These are phyloP conservation scores for Euplexia lucipara DNA, from an alignment of 2,888 invertebrate genomes.

Conservation along the genomic window DNA sequence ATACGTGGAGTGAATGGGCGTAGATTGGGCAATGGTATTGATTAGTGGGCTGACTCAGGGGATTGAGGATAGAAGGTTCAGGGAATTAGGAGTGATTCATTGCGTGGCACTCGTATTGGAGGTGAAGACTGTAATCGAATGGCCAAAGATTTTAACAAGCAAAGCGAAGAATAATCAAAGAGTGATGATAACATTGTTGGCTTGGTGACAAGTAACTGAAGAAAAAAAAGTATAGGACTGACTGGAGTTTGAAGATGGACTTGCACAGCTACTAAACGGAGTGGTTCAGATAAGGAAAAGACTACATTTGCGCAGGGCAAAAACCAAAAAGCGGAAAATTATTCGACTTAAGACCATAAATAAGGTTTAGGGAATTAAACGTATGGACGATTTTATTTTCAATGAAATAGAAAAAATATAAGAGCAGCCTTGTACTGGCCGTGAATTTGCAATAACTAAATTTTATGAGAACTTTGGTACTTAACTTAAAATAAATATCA, in stretches of 20 bases:
- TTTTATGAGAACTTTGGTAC: not conserved
- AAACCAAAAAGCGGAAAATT: too few relatives aligned
- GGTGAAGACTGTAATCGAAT: not conserved
- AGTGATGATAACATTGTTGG: not conserved
- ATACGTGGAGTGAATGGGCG: conserved; percentile 59
- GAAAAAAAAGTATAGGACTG: not conserved
- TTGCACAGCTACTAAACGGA: not conserved
- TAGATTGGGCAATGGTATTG: conserved; percentile 54
- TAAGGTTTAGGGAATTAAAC: too few relatives aligned
- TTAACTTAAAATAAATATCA: too few relatives aligned
- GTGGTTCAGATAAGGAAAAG: not conserved
- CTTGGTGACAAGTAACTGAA: too few relatives aligned
- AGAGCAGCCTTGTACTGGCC: not conserved
- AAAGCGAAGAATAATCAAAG: not conserved
- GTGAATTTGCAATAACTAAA: not conserved
- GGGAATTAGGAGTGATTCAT: conserved; percentile 33
- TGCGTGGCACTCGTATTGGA: not conserved
- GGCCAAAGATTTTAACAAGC: not conserved
- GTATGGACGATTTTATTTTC: too few relatives aligned
- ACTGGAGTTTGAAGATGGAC: not conserved
- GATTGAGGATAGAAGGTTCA: conserved; percentile 30
- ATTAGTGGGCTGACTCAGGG: conserved; percentile 44
- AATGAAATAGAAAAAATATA: too few relatives aligned
- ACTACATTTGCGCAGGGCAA: too few relatives aligned
- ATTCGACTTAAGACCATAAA: too few relatives aligned